A percentile compares a stretch with the other conserved stretches of the same genome.
phyloP scores from a whole-genome alignment of 2,113 vertebrate genomes.

The Ophthalmolycus amberensis region DNA sequence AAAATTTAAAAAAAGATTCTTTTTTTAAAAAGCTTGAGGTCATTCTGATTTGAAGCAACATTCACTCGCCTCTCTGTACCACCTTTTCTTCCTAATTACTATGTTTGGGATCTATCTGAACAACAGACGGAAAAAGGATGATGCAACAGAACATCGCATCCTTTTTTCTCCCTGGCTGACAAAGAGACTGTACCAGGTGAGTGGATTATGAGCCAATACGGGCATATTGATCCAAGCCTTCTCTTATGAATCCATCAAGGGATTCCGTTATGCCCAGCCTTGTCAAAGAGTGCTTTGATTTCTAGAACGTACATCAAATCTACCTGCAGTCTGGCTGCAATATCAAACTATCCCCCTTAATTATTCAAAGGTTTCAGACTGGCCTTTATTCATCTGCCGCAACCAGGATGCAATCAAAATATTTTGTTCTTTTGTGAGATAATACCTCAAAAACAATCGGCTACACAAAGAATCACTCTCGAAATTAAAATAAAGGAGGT shows the following conservation, averaged over 20 bases:
- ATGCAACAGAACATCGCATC: constrained; percentile 25
- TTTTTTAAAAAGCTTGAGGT: background rate
- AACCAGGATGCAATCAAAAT: constrained; percentile 20
- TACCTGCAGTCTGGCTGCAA: constrained; percentile 41
- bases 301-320: constrained; percentile 51
- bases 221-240: constrained; percentile 41
- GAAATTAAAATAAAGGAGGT: background rate
- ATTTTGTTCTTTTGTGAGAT: background rate
- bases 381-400: constrained; percentile 19
- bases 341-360: constrained; percentile 41
- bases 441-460: constrained; percentile 4
- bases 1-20: no score
- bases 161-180: background rate
- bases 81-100: constrained; percentile 19
- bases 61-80: background rate
- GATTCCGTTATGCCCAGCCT: constrained; percentile 38
- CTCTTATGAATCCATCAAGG: constrained; percentile 52
- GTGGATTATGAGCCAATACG: constrained; percentile 6
- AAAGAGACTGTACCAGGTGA: constrained; percentile 34
- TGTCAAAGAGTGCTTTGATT: constrained; percentile 67
- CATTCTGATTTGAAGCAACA: constrained; percentile 23
- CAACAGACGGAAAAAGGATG: constrained; percentile 10
- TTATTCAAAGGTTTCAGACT: constrained; percentile 58
- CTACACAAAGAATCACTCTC: background rate
- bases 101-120: constrained; percentile 9